Evolutionary conservation across 2,797 vertebrate species (phyloP).

Genomic region (Myotis pilosus): DNA sequence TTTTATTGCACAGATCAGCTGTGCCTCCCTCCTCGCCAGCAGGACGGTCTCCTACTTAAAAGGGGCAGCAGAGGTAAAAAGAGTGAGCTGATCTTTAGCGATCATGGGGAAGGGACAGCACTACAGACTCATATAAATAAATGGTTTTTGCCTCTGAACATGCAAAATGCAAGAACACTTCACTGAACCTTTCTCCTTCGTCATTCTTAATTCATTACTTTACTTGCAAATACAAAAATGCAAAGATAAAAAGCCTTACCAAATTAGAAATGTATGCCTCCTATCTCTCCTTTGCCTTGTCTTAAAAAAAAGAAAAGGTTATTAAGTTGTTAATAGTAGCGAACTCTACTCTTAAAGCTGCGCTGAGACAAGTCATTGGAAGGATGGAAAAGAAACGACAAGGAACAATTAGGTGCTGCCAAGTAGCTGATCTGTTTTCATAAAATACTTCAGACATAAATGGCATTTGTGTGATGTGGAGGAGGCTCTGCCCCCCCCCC

Average conservation of each 20-base stretch:
- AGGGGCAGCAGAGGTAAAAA: not conserved
- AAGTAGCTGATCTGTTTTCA: not conserved
- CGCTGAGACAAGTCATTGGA: not conserved
- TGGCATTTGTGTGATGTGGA: not conserved
- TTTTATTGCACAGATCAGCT: not conserved
- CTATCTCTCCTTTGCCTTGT: not conserved
- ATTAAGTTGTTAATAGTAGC: not conserved
- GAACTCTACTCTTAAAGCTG: not conserved
- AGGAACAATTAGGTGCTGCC: not conserved
- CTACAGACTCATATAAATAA: not conserved
- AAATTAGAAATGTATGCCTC: not conserved
- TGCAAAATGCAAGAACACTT: not conserved
- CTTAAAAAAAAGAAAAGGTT: constrained; percentile 7
- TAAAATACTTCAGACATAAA: not conserved
- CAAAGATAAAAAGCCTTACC: not conserved
- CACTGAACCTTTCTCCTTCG: not conserved
- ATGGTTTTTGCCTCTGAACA: not conserved
- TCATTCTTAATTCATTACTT: not conserved
- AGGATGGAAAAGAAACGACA: not conserved
- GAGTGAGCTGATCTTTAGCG: not conserved
- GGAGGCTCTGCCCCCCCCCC: not conserved
- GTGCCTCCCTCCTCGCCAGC: not conserved
- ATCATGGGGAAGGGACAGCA: not conserved
- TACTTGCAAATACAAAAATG: not conserved
- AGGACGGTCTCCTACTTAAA: not conserved